Conservation (phyloP, 2,888 invertebrate genomes). For the Hyles lineata region DNA sequence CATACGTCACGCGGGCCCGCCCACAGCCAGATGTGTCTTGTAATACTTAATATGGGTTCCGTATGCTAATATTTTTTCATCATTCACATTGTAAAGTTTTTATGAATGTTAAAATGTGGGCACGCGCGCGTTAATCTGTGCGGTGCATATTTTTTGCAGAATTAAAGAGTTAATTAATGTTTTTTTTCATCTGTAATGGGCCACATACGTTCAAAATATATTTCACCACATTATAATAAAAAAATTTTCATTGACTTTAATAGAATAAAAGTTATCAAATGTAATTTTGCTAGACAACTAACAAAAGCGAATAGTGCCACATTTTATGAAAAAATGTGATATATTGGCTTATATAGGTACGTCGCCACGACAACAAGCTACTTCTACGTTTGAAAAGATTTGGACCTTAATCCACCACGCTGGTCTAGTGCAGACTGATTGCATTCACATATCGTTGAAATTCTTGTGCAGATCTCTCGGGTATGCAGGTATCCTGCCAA, state of each 20-base stretch:
- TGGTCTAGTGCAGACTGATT: too few relatives aligned
- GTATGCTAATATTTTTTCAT: conserved; percentile 74
- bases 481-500: too few relatives aligned
- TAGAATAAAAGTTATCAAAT: too few relatives aligned
- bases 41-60: conserved; percentile 60
- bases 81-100: conserved; percentile 64
- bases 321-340: too few relatives aligned
- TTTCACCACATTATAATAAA: neutral
- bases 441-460: too few relatives aligned
- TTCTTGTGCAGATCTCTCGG: too few relatives aligned
- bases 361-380: too few relatives aligned
- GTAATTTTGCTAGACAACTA: too few relatives aligned
- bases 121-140: conserved; percentile 64
- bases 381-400: too few relatives aligned
- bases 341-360: too few relatives aligned
- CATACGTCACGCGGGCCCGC: conserved; percentile 66
- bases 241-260: too few relatives aligned
- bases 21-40: conserved; percentile 71
- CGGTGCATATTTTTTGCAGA: conserved; percentile 40
- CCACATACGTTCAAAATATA: neutral
- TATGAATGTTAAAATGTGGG: conserved; percentile 63
- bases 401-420: neutral
- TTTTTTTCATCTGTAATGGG: conserved; percentile 12
- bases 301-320: too few relatives aligned
- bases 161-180: conserved; percentile 28